These are phyloP conservation scores for Cyphomyrmex costatus DNA, from an alignment of 1,140 invertebrate genomes.

Conservation along the genomic window DNA sequence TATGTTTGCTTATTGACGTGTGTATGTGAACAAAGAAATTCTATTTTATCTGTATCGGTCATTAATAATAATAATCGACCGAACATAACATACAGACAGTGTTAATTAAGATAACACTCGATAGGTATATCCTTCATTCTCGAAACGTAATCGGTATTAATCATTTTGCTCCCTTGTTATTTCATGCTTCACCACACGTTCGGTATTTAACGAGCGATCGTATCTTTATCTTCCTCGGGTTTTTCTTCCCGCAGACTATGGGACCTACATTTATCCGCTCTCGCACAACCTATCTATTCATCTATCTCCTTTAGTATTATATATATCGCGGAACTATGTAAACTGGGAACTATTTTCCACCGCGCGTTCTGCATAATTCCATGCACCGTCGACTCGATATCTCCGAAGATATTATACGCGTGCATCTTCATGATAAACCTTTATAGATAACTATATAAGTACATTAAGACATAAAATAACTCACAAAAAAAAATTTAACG, in stretches of 20 bases:
- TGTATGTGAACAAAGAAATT: not conserved
- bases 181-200: constrained; percentile 3
- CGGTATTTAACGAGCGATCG: constrained; percentile 48
- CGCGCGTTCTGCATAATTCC: constrained; percentile 27
- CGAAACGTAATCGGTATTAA: constrained; percentile 36
- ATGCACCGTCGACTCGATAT: constrained; percentile 38
- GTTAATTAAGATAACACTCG: constrained; percentile 38
- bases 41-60: constrained; percentile 2
- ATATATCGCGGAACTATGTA: constrained; percentile 7
- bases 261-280: constrained; percentile 9
- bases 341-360: constrained; percentile 46
- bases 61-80: constrained; percentile 41
- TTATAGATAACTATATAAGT: not conserved
- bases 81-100: not conserved
- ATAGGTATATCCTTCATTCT: constrained; percentile 25
- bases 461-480: constrained; percentile 4
- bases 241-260: not conserved
- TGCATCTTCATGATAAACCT: constrained; percentile 32
- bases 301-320: not conserved
- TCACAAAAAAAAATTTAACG: not conserved
- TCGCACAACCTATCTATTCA: constrained; percentile 24
- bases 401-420: constrained; percentile 34
- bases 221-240: constrained; percentile 38
- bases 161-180: constrained; percentile 51
- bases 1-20: not conserved